Percentiles rank a stretch among this genome's conserved stretches.
phyloP scores from a whole-genome alignment of 2,888 invertebrate species.

The Euclidia mi region DNA sequence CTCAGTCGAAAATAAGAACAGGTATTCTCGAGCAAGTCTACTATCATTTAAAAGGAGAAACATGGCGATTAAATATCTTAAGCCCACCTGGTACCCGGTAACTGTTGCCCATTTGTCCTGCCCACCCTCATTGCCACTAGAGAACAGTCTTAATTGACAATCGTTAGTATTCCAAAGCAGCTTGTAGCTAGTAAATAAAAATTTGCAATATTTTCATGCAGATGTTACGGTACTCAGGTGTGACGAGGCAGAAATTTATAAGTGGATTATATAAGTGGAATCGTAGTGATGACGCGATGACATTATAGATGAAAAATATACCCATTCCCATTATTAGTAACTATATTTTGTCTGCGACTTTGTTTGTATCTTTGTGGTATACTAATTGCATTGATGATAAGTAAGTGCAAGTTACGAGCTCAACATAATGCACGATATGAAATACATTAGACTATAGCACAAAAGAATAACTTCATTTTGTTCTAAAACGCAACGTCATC shows the following conservation, averaged over 20 bases:
- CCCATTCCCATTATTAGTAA: too few relatives aligned
- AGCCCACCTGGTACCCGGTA: slow-evolving; percentile 51
- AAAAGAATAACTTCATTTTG: too few relatives aligned
- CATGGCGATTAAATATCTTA: slow-evolving; percentile 30
- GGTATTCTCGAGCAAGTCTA: neutral
- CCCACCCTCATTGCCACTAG: slow-evolving; percentile 13
- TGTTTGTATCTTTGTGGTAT: too few relatives aligned
- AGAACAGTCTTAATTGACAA: slow-evolving; percentile 58
- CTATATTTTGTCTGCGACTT: too few relatives aligned
- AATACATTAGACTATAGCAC: too few relatives aligned
- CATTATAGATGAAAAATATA: too few relatives aligned
- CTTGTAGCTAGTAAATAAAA: slow-evolving; percentile 70
- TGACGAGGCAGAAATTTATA: slow-evolving; percentile 50
- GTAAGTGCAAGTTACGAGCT: too few relatives aligned
- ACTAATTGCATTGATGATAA: too few relatives aligned
- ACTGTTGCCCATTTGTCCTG: slow-evolving; percentile 50
- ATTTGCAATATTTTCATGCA: slow-evolving; percentile 68
- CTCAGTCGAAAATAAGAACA: neutral
- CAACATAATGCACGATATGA: too few relatives aligned
- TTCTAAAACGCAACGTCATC: slow-evolving; percentile 1
- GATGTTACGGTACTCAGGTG: slow-evolving; percentile 68
- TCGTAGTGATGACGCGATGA: too few relatives aligned
- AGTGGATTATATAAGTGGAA: slow-evolving; percentile 27
- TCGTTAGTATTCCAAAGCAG: slow-evolving; percentile 66
- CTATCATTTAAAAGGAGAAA: slow-evolving; percentile 15